Percentiles rank a stretch among this genome's conserved stretches.
Evolutionary conservation across 1,140 invertebrate species (phyloP).

Genomic region (Mercenaria mercenaria): DNA sequence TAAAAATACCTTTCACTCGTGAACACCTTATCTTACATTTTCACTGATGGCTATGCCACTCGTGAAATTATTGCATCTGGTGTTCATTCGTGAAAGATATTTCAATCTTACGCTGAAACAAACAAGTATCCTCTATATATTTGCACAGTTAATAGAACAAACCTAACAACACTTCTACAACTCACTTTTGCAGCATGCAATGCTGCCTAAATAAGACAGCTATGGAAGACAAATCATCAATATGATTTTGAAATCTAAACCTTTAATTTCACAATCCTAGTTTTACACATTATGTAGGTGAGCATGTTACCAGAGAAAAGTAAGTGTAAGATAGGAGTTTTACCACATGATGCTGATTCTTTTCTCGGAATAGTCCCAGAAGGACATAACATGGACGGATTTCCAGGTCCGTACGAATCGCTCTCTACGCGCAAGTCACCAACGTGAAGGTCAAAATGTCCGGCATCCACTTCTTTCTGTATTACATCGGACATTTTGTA

Average conservation of each 20-base stretch:
- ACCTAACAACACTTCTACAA: neutral
- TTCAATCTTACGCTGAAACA: too few relatives aligned
- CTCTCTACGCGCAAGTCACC: neutral
- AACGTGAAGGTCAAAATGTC: neutral
- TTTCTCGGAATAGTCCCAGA: neutral
- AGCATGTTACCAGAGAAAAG: too few relatives aligned
- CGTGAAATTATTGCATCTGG: too few relatives aligned
- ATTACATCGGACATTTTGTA: slow-evolving; percentile 6
- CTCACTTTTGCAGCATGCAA: too few relatives aligned
- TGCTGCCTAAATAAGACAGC: neutral
- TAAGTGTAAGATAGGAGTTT: too few relatives aligned
- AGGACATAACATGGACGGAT: neutral
- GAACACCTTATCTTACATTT: too few relatives aligned
- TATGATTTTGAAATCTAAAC: too few relatives aligned
- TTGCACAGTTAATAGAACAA: neutral
- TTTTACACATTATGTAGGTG: too few relatives aligned
- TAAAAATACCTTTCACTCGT: too few relatives aligned
- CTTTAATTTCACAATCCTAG: neutral
- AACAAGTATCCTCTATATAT: too few relatives aligned
- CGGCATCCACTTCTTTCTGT: neutral
- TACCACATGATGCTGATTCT: slow-evolving; percentile 7
- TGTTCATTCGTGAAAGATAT: too few relatives aligned
- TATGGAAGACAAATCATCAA: neutral
- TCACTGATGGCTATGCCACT: too few relatives aligned
- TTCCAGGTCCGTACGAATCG: slow-evolving; percentile 12